Conservation (phyloP, 2,888 invertebrate species). For the Byasa hedistus region DNA sequence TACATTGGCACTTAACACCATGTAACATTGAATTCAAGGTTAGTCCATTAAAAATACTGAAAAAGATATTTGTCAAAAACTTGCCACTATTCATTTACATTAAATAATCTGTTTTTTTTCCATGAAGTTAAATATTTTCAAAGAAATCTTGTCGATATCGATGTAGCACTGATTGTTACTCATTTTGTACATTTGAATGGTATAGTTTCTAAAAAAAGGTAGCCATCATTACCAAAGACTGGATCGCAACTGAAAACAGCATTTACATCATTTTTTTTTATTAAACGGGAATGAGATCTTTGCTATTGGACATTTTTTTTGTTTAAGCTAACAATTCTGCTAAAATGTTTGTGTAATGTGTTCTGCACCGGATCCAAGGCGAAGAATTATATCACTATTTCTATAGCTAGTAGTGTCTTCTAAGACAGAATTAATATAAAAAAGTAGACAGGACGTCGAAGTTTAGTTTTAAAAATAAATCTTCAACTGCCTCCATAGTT, state of each 20-base stretch:
- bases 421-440: too few relatives aligned
- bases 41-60: background rate
- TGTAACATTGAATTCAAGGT: too few relatives aligned
- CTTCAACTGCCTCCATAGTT: too few relatives aligned
- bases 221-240: slow-evolving; percentile 51
- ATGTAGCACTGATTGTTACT: background rate
- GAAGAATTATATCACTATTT: too few relatives aligned
- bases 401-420: too few relatives aligned
- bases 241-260: slow-evolving; percentile 38
- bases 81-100: background rate
- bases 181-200: background rate
- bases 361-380: too few relatives aligned
- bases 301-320: background rate
- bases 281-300: background rate
- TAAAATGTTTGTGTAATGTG: too few relatives aligned
- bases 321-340: background rate
- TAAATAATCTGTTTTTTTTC: background rate
- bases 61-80: background rate
- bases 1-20: too few relatives aligned
- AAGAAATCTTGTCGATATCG: background rate
- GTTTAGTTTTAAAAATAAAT: too few relatives aligned
- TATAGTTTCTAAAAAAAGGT: slow-evolving; percentile 26
- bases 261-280: slow-evolving; percentile 24
- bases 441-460: too few relatives aligned
- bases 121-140: background rate